phyloP scores from a whole-genome alignment of 2,113 vertebrate genomes.

The Cephalopterus ornatus region DNA sequence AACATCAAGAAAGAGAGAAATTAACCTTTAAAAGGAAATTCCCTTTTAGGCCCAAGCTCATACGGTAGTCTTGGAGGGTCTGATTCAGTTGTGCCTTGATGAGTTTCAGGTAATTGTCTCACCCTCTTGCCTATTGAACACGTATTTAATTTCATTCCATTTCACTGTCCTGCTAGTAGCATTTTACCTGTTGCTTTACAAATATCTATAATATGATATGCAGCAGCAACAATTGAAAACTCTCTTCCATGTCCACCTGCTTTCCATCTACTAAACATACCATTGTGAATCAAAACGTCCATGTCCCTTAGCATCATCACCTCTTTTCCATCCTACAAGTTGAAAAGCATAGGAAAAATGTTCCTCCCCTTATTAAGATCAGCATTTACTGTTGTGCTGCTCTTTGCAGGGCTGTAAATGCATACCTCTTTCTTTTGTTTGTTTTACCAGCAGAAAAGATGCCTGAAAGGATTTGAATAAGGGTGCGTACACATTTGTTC shows the following conservation, averaged over 20 bases:
- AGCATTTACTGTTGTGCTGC: background rate
- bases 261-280: background rate
- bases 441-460: background rate
- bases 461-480: background rate
- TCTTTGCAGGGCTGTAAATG: background rate
- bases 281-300: background rate
- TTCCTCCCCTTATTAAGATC: background rate
- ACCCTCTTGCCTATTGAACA: background rate
- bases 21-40: background rate
- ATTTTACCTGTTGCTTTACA: background rate
- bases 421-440: background rate
- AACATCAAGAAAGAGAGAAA: background rate
- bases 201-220: background rate
- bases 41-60: accelerated
- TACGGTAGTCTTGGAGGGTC: background rate
- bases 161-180: background rate
- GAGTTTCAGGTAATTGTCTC: background rate
- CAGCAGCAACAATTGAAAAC: background rate
- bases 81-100: background rate
- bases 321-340: background rate
- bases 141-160: background rate
- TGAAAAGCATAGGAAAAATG: background rate
- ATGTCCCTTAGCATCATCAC: background rate
- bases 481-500: accelerated
- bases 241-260: background rate